These are phyloP conservation scores for Chrosomus eos DNA, from an alignment of 2,797 vertebrate genomes.

Conservation along the genomic window DNA sequence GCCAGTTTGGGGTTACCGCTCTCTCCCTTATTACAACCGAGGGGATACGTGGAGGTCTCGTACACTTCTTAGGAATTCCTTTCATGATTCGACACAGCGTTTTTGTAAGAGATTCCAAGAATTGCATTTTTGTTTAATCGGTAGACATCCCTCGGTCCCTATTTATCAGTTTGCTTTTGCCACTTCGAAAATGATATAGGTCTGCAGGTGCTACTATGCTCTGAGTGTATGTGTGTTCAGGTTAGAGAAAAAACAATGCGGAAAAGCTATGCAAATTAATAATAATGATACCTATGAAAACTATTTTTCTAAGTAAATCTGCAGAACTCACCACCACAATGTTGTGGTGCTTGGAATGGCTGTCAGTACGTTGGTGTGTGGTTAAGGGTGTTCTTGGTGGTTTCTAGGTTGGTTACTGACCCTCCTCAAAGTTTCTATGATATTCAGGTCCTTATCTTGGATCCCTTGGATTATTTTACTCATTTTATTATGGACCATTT, in stretches of 20 bases:
- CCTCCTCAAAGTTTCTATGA: background rate
- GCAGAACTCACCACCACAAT: background rate
- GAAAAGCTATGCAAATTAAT: background rate
- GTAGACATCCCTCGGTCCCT: slow-evolving; percentile 8
- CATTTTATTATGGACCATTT: background rate
- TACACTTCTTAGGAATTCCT: slow-evolving; percentile 33
- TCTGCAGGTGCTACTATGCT: slow-evolving; percentile 43
- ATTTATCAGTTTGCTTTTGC: slow-evolving; percentile 29
- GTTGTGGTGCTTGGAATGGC: background rate
- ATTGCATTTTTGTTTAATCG: slow-evolving; percentile 42
- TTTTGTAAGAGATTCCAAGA: slow-evolving; percentile 34
- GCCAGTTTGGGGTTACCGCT: slow-evolving; percentile 68
- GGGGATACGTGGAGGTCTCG: slow-evolving; percentile 34
- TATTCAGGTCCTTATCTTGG: background rate
- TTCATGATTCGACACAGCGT: slow-evolving; percentile 19
- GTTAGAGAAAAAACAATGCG: background rate
- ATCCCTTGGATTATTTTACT: background rate
- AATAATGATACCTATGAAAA: background rate
- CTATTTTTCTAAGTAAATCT: background rate
- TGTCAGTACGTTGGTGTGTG: background rate
- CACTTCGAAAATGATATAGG: slow-evolving; percentile 27
- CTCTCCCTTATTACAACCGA: slow-evolving; percentile 44
- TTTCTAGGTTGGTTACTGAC: background rate
- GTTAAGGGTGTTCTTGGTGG: slow-evolving; percentile 13
- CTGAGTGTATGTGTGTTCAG: slow-evolving; percentile 44